phyloP scores from a whole-genome alignment of 2,797 vertebrate genomes.

The Esox lucius region DNA sequence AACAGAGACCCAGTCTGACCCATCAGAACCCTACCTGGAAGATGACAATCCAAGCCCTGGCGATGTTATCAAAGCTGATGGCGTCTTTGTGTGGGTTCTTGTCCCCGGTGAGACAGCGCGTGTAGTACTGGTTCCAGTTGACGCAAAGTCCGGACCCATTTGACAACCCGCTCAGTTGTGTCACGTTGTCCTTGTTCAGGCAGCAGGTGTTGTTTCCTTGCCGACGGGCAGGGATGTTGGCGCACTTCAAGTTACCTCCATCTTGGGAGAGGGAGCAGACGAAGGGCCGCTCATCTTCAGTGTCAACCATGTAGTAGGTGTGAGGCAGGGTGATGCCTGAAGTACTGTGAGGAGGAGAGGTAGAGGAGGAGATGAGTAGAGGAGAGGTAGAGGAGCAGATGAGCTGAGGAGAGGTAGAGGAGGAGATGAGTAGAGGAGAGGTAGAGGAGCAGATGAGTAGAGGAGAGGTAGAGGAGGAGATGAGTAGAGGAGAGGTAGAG shows the following conservation, averaged over 20 bases:
- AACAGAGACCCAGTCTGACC: not conserved
- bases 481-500: not conserved
- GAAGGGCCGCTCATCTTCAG: constrained; percentile 95
- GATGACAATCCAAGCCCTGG: constrained; percentile 98
- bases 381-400: not conserved
- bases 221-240: constrained; percentile 86
- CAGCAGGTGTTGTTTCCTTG: constrained; percentile 88
- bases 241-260: constrained; percentile 96
- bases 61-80: constrained; percentile 99
- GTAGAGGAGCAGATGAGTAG: not conserved
- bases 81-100: constrained; percentile 95
- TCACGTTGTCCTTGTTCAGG: constrained; percentile 88
- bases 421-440: not conserved
- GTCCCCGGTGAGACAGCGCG: constrained; percentile 85
- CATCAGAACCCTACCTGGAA: constrained; percentile 76
- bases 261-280: constrained; percentile 95
- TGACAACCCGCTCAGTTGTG: constrained; percentile 82
- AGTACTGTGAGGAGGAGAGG: constrained; percentile 66
- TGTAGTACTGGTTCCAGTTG: constrained; percentile 98
- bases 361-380: not conserved
- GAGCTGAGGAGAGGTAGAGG: not conserved
- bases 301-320: constrained; percentile 90
- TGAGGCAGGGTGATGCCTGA: constrained; percentile 84
- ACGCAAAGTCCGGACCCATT: constrained; percentile 82
- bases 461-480: not conserved